Percentiles rank a stretch among this genome's conserved stretches.
These are phyloP conservation scores for Ibidorhyncha struthersii DNA, from an alignment of 2,113 vertebrate genomes.

Conservation along the genomic window DNA sequence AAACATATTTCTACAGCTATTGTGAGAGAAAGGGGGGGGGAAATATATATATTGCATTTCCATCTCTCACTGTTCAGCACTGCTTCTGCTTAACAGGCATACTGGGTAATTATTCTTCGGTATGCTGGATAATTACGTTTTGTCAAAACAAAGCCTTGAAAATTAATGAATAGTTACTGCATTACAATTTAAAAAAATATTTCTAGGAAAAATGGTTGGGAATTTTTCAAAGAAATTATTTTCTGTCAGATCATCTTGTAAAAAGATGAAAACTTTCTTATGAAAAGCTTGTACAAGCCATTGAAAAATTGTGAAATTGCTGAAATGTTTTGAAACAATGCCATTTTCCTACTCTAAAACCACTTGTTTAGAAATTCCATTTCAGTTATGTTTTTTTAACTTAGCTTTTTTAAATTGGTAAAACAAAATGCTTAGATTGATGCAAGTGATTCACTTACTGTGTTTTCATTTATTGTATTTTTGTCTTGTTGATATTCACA, in stretches of 20 bases:
- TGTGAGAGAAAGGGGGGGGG: neutral
- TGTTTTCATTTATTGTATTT: neutral
- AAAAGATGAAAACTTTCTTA: neutral
- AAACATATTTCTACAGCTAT: neutral
- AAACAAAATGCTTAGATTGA: neutral
- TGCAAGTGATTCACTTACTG: neutral
- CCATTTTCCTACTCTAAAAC: slow-evolving; percentile 51
- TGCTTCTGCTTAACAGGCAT: neutral
- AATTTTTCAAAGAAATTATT: slow-evolving; percentile 52
- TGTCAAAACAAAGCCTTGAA: slow-evolving; percentile 18
- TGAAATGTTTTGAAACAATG: slow-evolving; percentile 40
- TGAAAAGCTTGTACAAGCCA: slow-evolving; percentile 25
- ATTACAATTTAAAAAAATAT: slow-evolving; percentile 11
- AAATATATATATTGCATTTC: neutral
- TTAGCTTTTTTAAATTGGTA: neutral
- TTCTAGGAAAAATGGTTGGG: slow-evolving; percentile 53
- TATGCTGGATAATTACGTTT: neutral
- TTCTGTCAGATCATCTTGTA: slow-evolving; percentile 9
- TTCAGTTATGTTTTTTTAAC: slow-evolving; percentile 29
- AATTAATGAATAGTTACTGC: slow-evolving; percentile 3
- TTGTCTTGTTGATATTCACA: neutral
- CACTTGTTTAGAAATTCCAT: slow-evolving; percentile 48
- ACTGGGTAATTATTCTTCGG: neutral
- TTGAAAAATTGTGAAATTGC: slow-evolving; percentile 49
- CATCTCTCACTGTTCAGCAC: neutral